Evolutionary conservation across 2,113 vertebrate species (phyloP).

Genomic region (Dicentrarchus labrax): DNA sequence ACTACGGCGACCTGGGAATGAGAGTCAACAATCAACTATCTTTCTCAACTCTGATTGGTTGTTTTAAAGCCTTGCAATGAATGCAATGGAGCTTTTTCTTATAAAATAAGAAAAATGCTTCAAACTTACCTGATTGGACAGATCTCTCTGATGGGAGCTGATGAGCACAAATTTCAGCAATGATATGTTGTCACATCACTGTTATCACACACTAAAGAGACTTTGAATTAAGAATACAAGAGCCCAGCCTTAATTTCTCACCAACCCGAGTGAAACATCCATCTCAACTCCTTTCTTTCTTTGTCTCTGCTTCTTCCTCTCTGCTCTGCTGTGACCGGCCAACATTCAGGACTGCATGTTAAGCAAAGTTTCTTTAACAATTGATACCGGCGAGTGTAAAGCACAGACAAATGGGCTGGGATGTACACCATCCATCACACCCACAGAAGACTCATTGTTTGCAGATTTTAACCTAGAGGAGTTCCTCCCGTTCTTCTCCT

Average conservation of each 20-base stretch:
- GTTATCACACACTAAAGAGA: not conserved
- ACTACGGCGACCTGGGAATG: too few species aligned
- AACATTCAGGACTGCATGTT: conserved; percentile 67
- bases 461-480: conserved; percentile 70
- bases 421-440: conserved; percentile 66
- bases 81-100: not conserved
- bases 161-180: not conserved
- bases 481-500: conserved; percentile 54
- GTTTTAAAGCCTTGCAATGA: too few species aligned
- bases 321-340: conserved; percentile 39
- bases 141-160: not conserved
- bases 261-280: conserved; percentile 12
- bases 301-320: conserved; percentile 28
- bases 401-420: conserved; percentile 66
- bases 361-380: conserved; percentile 67
- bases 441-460: conserved; percentile 69
- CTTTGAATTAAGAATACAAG: not conserved
- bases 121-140: not conserved
- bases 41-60: too few species aligned
- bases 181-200: not conserved
- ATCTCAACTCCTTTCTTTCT: conserved; percentile 32
- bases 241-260: not conserved
- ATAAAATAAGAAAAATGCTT: not conserved
- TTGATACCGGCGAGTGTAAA: conserved; percentile 54
- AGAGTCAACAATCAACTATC: too few species aligned